Evolutionary conservation across 2,888 invertebrate species (phyloP).

Genomic region (Epistrophe eligans): DNA sequence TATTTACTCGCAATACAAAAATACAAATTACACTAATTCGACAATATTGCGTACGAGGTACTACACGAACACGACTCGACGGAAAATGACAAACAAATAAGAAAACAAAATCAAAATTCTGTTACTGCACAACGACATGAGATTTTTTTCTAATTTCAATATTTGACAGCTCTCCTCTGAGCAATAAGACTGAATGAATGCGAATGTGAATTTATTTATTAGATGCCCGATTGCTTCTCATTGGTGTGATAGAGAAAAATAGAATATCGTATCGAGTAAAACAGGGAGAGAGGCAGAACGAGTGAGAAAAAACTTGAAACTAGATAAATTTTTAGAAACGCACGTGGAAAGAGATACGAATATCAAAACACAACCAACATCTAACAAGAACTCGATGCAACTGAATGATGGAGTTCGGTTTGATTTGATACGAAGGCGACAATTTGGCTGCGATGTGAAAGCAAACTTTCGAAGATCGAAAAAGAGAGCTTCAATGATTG

Average conservation of each 20-base stretch:
- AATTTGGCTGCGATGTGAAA: conserved; percentile 24
- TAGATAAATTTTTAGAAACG: conserved; percentile 64
- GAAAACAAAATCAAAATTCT: conserved; percentile 2
- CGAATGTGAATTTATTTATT: conserved; percentile 25
- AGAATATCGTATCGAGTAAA: background rate
- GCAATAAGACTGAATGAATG: conserved; percentile 36
- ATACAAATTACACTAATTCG: background rate
- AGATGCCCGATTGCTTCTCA: conserved; percentile 5
- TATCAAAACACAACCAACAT: conserved; percentile 55
- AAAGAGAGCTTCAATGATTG: conserved; percentile 10
- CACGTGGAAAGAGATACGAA: conserved; percentile 64
- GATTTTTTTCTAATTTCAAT: conserved; percentile 39
- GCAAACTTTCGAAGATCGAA: conserved; percentile 66
- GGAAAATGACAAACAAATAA: conserved; percentile 28
- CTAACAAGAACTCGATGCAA: conserved; percentile 69
- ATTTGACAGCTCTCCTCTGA: conserved; percentile 58
- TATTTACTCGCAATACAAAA: background rate
- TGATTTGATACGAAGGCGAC: conserved; percentile 34
- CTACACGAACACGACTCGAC: conserved; percentile 18
- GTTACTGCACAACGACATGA: conserved; percentile 21
- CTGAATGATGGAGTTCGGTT: conserved; percentile 54
- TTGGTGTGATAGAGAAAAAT: conserved; percentile 37
- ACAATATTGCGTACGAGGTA: background rate
- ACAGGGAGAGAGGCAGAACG: conserved; percentile 10
- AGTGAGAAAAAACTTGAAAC: conserved; percentile 35